Evolutionary conservation across 2,113 vertebrate genomes (phyloP), one percentile per base, ranked within the genome.

Genomic region (Puffinus mauretanicus): DNA sequence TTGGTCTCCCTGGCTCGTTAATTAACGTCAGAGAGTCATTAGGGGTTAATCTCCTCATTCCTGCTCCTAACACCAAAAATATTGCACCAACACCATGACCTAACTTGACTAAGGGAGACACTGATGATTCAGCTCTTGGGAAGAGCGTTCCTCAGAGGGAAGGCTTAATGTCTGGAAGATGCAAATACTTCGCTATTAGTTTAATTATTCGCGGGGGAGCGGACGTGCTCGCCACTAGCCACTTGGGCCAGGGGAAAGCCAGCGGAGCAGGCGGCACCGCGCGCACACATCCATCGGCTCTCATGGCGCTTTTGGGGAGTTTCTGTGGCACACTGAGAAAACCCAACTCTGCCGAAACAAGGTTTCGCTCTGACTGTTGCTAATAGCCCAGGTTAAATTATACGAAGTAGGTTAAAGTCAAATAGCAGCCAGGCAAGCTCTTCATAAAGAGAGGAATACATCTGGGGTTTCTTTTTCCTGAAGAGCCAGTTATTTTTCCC

Each of bases 261-360:
- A 73, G 36, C 3, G 0, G 46, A 57, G 86, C 64, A 30, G 75
- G 86, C 8, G 13, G 64, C 82, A 73, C 62, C 1, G 1, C 2
- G 2, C 1, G 0, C 72, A 49, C 38, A 3, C 2, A 4, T 52
- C 46, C 55, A 8, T 30, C 0, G 0, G 47, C 67, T 40, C 65
- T 67, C 1, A 1, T 21, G 44, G 38, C 6, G 32, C 55, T 55
- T 60, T 44, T 16, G 71, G 65, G 26, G 27, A 69, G 65, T 89
- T 82, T 75, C 81, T 88, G 81, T 75, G 84, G 84, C 76, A 69
- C 8, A 1, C 22, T 18, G 42, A 88, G 80, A 65, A 85, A 88
- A 24, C 16, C 30, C 30, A 61, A 2, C 60, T 44, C 81, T 60
- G 67, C 55, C n/a, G 5, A 52, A 94, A 55, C 0, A 0, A 73